Conservation (phyloP, 2,888 invertebrate genomes). For the Callyntrura guangdongensis region DNA sequence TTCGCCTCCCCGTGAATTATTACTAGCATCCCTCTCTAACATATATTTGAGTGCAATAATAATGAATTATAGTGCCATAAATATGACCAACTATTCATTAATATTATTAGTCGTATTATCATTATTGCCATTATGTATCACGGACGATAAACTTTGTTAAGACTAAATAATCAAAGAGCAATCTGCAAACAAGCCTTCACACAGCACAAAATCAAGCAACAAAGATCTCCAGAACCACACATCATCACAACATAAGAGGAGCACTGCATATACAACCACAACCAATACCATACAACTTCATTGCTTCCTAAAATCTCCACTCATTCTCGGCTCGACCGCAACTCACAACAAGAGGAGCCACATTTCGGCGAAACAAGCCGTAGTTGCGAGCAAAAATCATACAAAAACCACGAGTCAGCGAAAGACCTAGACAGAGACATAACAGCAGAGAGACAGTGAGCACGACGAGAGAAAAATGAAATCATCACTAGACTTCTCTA, state of each 20-base stretch:
- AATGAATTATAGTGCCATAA: constrained; percentile 36
- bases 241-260: background rate
- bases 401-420: background rate
- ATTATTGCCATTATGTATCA: background rate
- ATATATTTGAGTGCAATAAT: constrained; percentile 23
- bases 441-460: background rate
- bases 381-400: background rate
- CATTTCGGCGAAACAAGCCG: background rate
- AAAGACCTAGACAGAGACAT: background rate
- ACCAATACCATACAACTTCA: background rate
- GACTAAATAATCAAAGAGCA: background rate
- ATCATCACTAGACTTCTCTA: constrained; percentile 38
- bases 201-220: background rate
- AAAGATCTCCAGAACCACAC: background rate
- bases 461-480: constrained; percentile 60
- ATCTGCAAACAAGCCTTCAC: background rate
- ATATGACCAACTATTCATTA: constrained; percentile 36
- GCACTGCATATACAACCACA: background rate
- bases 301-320: too few relatives aligned
- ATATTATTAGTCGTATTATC: background rate
- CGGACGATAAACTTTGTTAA: background rate
- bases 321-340: too few relatives aligned
- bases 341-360: background rate
- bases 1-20: background rate
- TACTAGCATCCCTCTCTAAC: background rate